Conservation (phyloP, 1,140 invertebrate genomes). For the Nasonia longicornis region DNA sequence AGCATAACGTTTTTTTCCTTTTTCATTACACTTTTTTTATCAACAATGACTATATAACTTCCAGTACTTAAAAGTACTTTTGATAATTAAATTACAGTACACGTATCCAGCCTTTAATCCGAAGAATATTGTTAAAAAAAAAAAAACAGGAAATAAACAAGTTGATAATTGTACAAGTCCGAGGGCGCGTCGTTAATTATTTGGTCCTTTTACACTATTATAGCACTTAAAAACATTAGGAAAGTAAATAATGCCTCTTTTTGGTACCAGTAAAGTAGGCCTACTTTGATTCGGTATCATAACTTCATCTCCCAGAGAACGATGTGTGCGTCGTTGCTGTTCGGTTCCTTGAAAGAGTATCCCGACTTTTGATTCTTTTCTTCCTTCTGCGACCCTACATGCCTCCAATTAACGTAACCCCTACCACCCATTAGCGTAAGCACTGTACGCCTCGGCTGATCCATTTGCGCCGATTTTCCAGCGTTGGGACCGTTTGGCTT, state of each 20-base stretch:
- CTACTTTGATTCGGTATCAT: slow-evolving; percentile 68
- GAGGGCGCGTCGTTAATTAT: slow-evolving; percentile 40
- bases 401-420: slow-evolving; percentile 87
- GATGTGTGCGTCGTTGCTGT: slow-evolving; percentile 85
- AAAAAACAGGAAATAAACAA: not conserved
- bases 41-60: slow-evolving; percentile 38
- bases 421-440: slow-evolving; percentile 88
- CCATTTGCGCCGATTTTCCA: slow-evolving; percentile 63
- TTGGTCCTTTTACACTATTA: slow-evolving; percentile 48
- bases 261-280: slow-evolving; percentile 44
- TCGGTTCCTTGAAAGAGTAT: slow-evolving; percentile 70
- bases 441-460: slow-evolving; percentile 78
- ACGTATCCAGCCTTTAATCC: slow-evolving; percentile 29
- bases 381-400: slow-evolving; percentile 63
- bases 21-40: slow-evolving; percentile 32
- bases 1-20: slow-evolving; percentile 24
- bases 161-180: not conserved
- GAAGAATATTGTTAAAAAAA: slow-evolving; percentile 8
- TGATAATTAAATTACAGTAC: slow-evolving; percentile 46
- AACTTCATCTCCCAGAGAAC: slow-evolving; percentile 93
- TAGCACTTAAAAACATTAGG: slow-evolving; percentile 45
- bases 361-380: slow-evolving; percentile 62
- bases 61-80: slow-evolving; percentile 24
- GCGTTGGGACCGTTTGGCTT: slow-evolving; percentile 55
- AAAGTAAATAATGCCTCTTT: slow-evolving; percentile 49